Evolutionary conservation across 2,888 invertebrate genomes (phyloP), one percentile per base, ranked within the genome.

Genomic region (Oegoconia quadripuncta): DNA sequence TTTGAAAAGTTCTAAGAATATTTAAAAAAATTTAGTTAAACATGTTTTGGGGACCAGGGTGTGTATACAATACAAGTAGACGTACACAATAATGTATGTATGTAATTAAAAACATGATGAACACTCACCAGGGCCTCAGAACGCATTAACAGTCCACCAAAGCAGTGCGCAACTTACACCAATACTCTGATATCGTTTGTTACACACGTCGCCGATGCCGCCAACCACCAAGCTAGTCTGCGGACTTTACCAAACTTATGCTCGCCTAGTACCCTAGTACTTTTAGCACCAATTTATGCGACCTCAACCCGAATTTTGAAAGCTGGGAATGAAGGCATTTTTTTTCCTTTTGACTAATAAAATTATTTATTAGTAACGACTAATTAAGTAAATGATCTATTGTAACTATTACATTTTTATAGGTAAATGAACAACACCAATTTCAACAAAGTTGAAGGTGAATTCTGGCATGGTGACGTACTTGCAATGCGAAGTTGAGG

Each of bases 91-190:
- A 60, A 62, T 58, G 59, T 59, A 52, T 53, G 54, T 59, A 56
- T 45, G 38, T 40, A 74, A 77, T 74, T 80, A 77, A 80, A 79
- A 80, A 79, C 74, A 84, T 67, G 74, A 83, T 83, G 81, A 74
- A 78, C 84, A 87, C 86, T 87, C 87, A 87, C 86, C 86, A 71
- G 73, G 74, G 59, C 74, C 65, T 74, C 74, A 74, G 77, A 74
- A 81, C 80, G 83, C 74, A 84, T 80, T 82, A 82, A 81, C 84
- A 82, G 79, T 82, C 76, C 84, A 87, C 86, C 86, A 84, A 87
- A 87, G 86, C 86, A 83, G 86, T 87, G 86, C 83, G 71, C 73
- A 62, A 82, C 80, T 83, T 83, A 86, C 80, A 83, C 84, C 84
- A 74, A 74, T 73, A 75, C 65, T 74, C 71, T 67, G 35, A 46